Conservation (phyloP, 2,888 invertebrate species). For the Melikaiella ostensackeni region DNA sequence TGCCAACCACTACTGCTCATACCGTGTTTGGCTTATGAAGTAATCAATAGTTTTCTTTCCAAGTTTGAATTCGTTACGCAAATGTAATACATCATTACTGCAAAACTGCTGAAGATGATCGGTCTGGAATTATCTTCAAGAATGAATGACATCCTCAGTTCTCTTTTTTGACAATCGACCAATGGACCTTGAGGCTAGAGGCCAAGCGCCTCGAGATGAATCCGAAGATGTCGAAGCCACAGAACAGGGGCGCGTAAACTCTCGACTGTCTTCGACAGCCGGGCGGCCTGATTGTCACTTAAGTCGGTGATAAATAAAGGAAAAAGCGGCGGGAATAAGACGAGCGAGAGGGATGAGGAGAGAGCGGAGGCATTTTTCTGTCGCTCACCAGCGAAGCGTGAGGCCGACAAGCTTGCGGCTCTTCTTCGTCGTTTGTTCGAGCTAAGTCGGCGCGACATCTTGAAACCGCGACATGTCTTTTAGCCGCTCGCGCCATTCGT, state of each 20-base stretch:
- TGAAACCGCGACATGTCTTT: conserved; percentile 73
- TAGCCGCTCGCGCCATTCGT: conserved; percentile 57
- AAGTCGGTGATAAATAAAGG: conserved; percentile 51
- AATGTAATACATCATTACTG: not conserved
- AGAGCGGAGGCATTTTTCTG: conserved; percentile 57
- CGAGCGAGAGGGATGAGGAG: not conserved
- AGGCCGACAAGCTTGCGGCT: conserved; percentile 73
- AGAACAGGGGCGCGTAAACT: conserved; percentile 36
- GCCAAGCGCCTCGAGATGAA: conserved; percentile 22
- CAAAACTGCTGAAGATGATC: no score
- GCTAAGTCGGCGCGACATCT: conserved; percentile 75
- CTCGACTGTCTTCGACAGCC: conserved; percentile 44
- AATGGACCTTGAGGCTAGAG: conserved; percentile 18
- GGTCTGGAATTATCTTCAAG: not conserved
- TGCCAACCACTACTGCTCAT: no score
- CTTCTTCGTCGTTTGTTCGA: conserved; percentile 69
- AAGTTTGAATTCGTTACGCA: no score
- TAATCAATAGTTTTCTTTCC: no score
- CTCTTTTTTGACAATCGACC: conserved; percentile 11
- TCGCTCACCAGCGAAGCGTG: conserved; percentile 73
- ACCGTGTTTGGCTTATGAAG: no score
- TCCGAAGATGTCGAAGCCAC: conserved; percentile 9
- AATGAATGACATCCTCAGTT: not conserved
- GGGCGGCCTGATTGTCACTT: conserved; percentile 45
- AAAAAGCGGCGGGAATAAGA: conserved; percentile 40